Evolutionary conservation across 2,113 vertebrate species (phyloP).

Genomic region (Paradoxurus hermaphroditus): DNA sequence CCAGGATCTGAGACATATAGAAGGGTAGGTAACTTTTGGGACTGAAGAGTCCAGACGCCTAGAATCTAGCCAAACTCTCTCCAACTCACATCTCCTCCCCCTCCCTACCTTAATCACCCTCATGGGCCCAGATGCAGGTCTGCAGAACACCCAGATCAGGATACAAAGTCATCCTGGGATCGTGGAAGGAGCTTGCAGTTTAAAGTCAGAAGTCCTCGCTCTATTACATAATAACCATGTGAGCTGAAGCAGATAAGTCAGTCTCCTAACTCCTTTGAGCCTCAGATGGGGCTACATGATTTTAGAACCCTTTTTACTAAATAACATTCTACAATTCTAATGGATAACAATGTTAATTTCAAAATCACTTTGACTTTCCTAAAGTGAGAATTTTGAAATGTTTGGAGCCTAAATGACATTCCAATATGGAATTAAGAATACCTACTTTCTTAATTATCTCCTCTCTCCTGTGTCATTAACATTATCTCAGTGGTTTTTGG

Average conservation of each 20-base stretch:
- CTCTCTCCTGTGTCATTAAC: background rate
- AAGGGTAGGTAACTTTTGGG: background rate
- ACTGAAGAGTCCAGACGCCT: background rate
- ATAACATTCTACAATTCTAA: background rate
- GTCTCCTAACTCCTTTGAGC: background rate
- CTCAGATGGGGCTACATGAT: background rate
- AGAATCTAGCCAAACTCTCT: background rate
- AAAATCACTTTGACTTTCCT: conserved; percentile 8
- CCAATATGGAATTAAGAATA: conserved; percentile 18
- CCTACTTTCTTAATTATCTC: background rate
- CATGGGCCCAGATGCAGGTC: background rate
- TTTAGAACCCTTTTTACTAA: background rate
- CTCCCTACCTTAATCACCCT: background rate
- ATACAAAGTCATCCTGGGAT: background rate
- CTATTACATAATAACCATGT: background rate
- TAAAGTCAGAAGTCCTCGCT: background rate
- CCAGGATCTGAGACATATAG: background rate
- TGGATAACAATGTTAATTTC: background rate
- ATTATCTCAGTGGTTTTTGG: conserved; percentile 9
- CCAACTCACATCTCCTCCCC: background rate
- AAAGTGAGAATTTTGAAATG: background rate
- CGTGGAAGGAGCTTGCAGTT: background rate
- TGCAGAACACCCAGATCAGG: background rate
- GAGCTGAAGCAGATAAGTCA: background rate
- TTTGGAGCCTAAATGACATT: background rate